Percentiles rank a stretch among this genome's conserved stretches.
Conservation (phyloP, 30 jellyfish, hydroid and myxozoan species). For the Hydractinia echinata region DNA sequence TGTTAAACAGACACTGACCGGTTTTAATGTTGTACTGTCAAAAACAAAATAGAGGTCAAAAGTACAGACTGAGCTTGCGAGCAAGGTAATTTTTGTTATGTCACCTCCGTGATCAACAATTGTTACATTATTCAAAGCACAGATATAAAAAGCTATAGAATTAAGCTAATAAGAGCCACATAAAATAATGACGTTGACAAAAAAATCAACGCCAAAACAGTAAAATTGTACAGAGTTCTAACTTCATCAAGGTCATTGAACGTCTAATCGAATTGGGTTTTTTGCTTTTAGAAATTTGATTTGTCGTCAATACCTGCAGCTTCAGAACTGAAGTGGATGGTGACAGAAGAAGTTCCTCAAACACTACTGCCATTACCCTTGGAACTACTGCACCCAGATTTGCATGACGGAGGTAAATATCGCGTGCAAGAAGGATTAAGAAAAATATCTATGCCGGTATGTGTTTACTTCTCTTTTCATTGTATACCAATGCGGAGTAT, state of each 20-base stretch:
- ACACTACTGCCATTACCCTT: constrained; percentile 74
- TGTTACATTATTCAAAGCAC: too few species aligned
- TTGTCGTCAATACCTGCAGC: constrained; percentile 87
- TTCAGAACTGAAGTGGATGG: constrained; percentile 91
- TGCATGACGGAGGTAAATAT: constrained; percentile 42
- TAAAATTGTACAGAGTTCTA: not conserved
- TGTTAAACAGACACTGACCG: too few species aligned
- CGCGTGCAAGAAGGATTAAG: constrained; percentile 42
- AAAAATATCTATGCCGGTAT: constrained; percentile 61
- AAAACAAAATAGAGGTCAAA: too few species aligned
- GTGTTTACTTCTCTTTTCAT: not conserved
- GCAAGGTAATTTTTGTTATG: too few species aligned
- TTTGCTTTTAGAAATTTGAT: constrained; percentile 51
- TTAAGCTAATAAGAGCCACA: too few species aligned
- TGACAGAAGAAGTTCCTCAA: constrained; percentile 89
- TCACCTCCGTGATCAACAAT: too few species aligned
- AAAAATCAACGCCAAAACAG: too few species aligned
- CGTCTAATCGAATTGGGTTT: not conserved
- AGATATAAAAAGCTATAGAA: too few species aligned
- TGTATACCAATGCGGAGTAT: not conserved
- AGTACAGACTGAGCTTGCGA: too few species aligned
- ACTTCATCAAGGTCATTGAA: not conserved
- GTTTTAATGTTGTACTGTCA: too few species aligned
- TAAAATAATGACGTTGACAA: too few species aligned
- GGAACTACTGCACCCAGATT: constrained; percentile 87